Evolutionary conservation across 2,888 invertebrate genomes (phyloP).

Genomic region (Aproaerema taeniolella): DNA sequence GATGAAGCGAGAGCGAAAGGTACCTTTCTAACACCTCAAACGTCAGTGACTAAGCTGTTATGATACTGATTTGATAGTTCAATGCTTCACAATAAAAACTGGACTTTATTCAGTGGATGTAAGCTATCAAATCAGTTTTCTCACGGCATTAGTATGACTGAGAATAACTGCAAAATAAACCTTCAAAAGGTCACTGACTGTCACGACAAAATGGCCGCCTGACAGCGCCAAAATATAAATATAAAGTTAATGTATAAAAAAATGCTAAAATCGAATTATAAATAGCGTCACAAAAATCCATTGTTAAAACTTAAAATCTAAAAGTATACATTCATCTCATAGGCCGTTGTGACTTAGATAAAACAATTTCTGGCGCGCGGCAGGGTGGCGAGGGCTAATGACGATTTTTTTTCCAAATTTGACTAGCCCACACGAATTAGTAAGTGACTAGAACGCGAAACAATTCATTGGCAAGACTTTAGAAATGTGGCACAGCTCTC

Average conservation of each 20-base stretch:
- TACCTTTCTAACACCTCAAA: too few species aligned
- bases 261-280: constrained; percentile 60
- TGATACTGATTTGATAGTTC: too few species aligned
- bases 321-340: constrained; percentile 52
- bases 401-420: constrained; percentile 31
- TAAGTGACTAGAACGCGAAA: constrained; percentile 72
- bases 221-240: constrained; percentile 27
- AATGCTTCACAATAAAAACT: too few species aligned
- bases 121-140: too few species aligned
- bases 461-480: constrained; percentile 65
- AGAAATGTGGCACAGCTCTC: constrained; percentile 25
- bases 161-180: too few species aligned
- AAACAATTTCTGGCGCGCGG: constrained; percentile 28
- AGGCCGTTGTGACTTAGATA: constrained; percentile 69
- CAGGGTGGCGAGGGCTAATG: too few species aligned
- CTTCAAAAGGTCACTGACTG: constrained; percentile 40
- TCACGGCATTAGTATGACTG: too few species aligned
- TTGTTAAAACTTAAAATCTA: constrained; percentile 41
- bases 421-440: constrained; percentile 72
- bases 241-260: constrained; percentile 35
- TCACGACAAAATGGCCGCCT: constrained; percentile 40
- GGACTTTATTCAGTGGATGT: too few species aligned
- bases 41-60: too few species aligned
- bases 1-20: too few species aligned
- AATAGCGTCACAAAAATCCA: constrained; percentile 46